These are phyloP conservation scores for Pristionchus pacificus DNA, from an alignment of 1,140 invertebrate genomes.

Conservation along the genomic window DNA sequence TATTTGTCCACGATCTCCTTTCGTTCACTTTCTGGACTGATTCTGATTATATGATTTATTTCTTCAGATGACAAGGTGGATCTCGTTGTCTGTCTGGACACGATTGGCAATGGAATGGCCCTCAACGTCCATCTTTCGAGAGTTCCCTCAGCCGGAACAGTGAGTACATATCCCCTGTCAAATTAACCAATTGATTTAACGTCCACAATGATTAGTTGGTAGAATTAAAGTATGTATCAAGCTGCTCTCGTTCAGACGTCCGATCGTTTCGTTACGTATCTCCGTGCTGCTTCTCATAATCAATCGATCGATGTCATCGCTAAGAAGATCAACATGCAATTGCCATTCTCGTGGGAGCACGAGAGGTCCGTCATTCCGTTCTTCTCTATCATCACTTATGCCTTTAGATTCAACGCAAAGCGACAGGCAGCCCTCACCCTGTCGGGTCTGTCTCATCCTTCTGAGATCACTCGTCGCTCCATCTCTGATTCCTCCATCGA, in stretches of 20 bases:
- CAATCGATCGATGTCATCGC: neutral
- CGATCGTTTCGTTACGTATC: neutral
- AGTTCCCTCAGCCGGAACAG: constrained; percentile 20
- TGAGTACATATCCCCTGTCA: too few relatives aligned
- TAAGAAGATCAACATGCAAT: neutral
- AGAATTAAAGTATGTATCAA: too few relatives aligned
- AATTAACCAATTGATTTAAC: too few relatives aligned
- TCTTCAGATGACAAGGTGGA: constrained; percentile 48
- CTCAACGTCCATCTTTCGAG: constrained; percentile 91
- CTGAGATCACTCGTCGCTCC: neutral
- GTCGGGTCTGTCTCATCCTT: neutral
- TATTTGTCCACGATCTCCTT: constrained; percentile 3
- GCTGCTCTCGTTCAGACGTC: neutral
- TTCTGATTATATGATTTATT: constrained; percentile 20
- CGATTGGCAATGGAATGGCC: constrained; percentile 65
- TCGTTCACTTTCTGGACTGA: constrained; percentile 12
- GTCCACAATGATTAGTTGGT: too few relatives aligned
- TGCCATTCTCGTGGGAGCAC: neutral
- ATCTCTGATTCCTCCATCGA: neutral
- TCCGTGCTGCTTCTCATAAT: neutral
- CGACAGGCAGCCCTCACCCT: neutral
- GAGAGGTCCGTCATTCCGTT: neutral
- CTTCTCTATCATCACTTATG: neutral
- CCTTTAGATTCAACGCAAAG: neutral
- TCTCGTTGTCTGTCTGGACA: constrained; percentile 87